phyloP scores from a whole-genome alignment of 2,888 invertebrate genomes.

The Drosophila phalerata region DNA sequence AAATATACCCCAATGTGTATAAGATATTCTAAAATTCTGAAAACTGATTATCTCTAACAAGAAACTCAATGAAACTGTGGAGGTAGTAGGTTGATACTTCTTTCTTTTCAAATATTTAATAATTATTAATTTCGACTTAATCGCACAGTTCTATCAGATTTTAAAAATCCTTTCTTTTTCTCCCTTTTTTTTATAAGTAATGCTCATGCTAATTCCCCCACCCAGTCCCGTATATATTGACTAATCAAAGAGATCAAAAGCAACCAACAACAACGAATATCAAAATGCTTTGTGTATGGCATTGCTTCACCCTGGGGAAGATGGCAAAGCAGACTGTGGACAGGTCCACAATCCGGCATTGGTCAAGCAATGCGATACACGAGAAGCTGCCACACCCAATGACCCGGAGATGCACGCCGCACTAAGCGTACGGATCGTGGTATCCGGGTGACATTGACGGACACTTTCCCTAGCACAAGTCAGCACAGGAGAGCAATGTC shows the following conservation, averaged over 20 bases:
- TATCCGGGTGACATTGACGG: constrained; percentile 52
- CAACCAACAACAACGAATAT: constrained; percentile 86
- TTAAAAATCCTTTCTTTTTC: not conserved
- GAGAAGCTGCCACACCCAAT: constrained; percentile 53
- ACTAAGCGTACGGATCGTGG: constrained; percentile 16
- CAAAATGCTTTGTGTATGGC: constrained; percentile 76
- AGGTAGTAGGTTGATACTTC: constrained; percentile 71
- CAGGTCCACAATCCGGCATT: not conserved
- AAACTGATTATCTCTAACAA: not conserved
- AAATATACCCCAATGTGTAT: not conserved
- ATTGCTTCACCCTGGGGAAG: constrained; percentile 53
- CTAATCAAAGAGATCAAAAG: constrained; percentile 83
- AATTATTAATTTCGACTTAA: not conserved
- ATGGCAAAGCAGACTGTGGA: constrained; percentile 16
- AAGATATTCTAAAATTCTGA: not conserved
- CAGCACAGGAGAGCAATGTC: constrained; percentile 12
- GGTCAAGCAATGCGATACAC: constrained; percentile 75
- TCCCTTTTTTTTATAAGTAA: not conserved
- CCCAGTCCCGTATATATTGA: not conserved
- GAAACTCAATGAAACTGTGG: constrained; percentile 23
- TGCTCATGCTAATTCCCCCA: not conserved
- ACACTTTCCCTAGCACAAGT: constrained; percentile 48
- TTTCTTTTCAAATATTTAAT: not conserved
- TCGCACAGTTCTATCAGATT: not conserved
- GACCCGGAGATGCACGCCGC: constrained; percentile 52